phyloP scores from a whole-genome alignment of 2,888 invertebrate genomes.

The Holacanthella duospinosa region DNA sequence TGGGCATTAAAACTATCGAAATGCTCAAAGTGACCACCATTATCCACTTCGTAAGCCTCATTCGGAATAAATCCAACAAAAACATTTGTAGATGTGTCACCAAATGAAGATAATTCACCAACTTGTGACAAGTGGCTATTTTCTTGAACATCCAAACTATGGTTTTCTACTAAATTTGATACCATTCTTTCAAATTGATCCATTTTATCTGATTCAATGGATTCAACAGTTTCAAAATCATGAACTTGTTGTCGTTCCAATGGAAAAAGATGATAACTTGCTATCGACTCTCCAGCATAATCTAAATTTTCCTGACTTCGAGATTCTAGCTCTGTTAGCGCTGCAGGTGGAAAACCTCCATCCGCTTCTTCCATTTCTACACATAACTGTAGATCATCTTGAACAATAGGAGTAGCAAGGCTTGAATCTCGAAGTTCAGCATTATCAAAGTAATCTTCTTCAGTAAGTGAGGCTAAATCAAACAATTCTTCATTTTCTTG shows the following conservation, averaged over 20 bases:
- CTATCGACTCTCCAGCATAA: not conserved
- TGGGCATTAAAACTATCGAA: not conserved
- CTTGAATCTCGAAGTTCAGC: constrained; percentile 5
- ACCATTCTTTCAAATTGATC: not conserved
- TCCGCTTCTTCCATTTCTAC: not conserved
- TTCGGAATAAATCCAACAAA: not conserved
- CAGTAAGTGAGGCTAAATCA: constrained; percentile 7
- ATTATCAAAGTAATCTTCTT: not conserved
- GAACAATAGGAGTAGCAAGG: not conserved
- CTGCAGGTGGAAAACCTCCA: not conserved
- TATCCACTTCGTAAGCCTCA: not conserved
- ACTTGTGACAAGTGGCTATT: not conserved
- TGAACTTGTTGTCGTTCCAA: not conserved
- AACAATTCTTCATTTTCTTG: constrained; percentile 14
- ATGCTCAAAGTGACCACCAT: not conserved
- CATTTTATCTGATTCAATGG: not conserved
- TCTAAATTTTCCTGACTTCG: not conserved
- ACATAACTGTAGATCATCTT: not conserved
- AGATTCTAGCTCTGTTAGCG: not conserved
- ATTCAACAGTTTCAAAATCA: not conserved
- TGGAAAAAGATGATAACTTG: constrained; percentile 2
- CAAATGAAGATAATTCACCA: not conserved
- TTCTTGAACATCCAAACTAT: not conserved
- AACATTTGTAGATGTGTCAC: constrained; percentile 1
- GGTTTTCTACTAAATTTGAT: not conserved